phyloP scores from a whole-genome alignment of 1,140 invertebrate genomes.

The Macrobrachium nipponense region DNA sequence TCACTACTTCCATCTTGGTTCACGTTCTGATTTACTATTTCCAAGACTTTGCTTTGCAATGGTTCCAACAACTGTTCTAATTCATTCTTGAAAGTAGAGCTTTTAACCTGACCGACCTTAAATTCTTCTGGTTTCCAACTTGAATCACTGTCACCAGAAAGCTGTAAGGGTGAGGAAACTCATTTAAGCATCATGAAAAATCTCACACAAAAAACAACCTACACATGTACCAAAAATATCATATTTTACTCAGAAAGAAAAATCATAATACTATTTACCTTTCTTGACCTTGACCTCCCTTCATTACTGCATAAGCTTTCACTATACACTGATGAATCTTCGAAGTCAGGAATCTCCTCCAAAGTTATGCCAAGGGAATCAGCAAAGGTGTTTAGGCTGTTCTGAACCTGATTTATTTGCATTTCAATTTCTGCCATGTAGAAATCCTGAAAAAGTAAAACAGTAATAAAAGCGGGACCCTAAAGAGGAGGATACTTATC shows the following conservation, averaged over 20 bases:
- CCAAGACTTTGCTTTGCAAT: background rate
- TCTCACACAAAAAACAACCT: too few relatives aligned
- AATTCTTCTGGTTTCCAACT: background rate
- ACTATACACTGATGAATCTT: background rate
- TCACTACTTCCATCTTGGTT: background rate
- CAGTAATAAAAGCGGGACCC: background rate
- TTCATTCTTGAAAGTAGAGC: conserved; percentile 11
- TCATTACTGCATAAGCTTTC: too few relatives aligned
- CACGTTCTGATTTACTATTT: too few relatives aligned
- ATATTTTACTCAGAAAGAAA: too few relatives aligned
- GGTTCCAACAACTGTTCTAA: background rate
- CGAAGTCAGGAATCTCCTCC: conserved; percentile 1
- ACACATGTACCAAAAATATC: too few relatives aligned
- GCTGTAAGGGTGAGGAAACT: too few relatives aligned
- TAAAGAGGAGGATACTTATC: background rate
- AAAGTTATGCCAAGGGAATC: conserved; percentile 18
- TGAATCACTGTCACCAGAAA: background rate
- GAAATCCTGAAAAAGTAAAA: conserved; percentile 28
- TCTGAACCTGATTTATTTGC: conserved; percentile 38
- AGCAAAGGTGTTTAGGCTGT: conserved; percentile 22
- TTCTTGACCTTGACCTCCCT: too few relatives aligned
- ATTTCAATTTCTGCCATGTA: conserved; percentile 46
- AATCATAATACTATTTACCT: too few relatives aligned
- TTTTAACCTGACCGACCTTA: background rate
- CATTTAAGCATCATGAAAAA: too few relatives aligned